Conservation (phyloP, 2,797 vertebrate species). For the Gadopsis marmoratus region DNA sequence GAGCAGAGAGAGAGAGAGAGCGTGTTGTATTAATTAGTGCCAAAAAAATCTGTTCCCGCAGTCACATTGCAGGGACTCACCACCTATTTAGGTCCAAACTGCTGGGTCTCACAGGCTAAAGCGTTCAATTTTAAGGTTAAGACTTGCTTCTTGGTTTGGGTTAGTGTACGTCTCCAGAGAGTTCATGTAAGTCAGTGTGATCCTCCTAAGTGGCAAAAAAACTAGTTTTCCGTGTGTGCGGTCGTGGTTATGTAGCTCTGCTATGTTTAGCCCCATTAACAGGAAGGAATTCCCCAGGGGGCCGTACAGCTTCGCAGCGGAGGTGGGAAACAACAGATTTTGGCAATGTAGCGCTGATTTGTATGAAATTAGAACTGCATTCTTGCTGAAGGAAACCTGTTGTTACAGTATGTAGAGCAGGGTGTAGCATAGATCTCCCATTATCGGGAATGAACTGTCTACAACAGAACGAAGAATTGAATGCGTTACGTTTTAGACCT, state of each 20-base stretch:
- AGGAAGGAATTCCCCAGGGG: constrained; percentile 32
- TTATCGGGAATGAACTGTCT: not conserved
- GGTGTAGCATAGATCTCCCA: not conserved
- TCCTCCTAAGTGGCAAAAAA: constrained; percentile 5
- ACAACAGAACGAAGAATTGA: not conserved
- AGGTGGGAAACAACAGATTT: constrained; percentile 41
- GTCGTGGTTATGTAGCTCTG: constrained; percentile 1
- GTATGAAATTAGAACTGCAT: constrained; percentile 18
- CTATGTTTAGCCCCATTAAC: constrained; percentile 53
- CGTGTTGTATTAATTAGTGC: constrained; percentile 66
- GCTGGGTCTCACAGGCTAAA: not conserved
- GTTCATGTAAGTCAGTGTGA: not conserved
- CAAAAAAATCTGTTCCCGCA: not conserved
- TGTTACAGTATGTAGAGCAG: constrained; percentile 2
- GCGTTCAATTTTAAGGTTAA: not conserved
- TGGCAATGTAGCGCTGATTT: constrained; percentile 25
- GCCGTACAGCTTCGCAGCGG: constrained; percentile 13
- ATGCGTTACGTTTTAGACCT: not conserved
- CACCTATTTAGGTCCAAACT: not conserved
- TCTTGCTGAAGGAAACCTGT: constrained; percentile 8
- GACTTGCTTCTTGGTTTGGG: not conserved
- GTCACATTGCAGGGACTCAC: not conserved
- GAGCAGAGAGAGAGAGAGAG: not conserved
- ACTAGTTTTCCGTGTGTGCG: constrained; percentile 2
- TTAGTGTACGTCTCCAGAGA: not conserved